Conservation (phyloP, 2,888 invertebrate species). For the Orchestes rusci region DNA sequence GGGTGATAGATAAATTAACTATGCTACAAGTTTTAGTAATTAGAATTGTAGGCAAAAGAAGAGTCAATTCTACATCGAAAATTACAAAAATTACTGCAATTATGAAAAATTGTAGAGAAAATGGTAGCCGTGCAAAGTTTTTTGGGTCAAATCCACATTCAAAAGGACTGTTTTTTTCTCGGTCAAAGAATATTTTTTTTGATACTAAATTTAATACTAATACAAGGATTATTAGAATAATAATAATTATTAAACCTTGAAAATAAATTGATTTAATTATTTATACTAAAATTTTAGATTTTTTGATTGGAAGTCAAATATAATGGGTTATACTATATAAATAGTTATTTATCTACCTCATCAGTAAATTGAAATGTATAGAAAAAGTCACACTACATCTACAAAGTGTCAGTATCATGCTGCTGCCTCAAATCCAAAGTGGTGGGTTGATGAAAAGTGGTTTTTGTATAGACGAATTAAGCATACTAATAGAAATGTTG, state of each 20-base stretch:
- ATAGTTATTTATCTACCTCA: slow-evolving; percentile 37
- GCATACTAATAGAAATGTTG: neutral
- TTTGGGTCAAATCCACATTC: slow-evolving; percentile 16
- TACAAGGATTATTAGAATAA: neutral
- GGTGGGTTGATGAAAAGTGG: neutral
- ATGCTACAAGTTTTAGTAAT: neutral
- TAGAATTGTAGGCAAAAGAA: slow-evolving; percentile 3
- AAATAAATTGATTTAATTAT: slow-evolving; percentile 2
- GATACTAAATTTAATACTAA: slow-evolving; percentile 11
- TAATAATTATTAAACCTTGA: neutral
- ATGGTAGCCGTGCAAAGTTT: slow-evolving; percentile 9
- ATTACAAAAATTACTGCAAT: slow-evolving; percentile 11
- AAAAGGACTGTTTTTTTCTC: slow-evolving; percentile 14
- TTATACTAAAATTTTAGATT: slow-evolving; percentile 1
- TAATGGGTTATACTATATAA: slow-evolving; percentile 14
- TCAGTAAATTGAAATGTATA: slow-evolving; percentile 50
- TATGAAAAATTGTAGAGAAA: slow-evolving; percentile 11
- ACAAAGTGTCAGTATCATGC: slow-evolving; percentile 36
- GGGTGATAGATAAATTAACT: neutral
- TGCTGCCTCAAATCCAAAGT: neutral
- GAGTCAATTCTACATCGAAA: slow-evolving; percentile 12
- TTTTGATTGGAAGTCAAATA: slow-evolving; percentile 37
- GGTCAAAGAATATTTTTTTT: slow-evolving; percentile 10
- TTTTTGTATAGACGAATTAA: neutral
- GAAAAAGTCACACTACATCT: slow-evolving; percentile 54